Evolutionary conservation across 2,113 vertebrate species (phyloP).

Genomic region (Terrapene triunguis): DNA sequence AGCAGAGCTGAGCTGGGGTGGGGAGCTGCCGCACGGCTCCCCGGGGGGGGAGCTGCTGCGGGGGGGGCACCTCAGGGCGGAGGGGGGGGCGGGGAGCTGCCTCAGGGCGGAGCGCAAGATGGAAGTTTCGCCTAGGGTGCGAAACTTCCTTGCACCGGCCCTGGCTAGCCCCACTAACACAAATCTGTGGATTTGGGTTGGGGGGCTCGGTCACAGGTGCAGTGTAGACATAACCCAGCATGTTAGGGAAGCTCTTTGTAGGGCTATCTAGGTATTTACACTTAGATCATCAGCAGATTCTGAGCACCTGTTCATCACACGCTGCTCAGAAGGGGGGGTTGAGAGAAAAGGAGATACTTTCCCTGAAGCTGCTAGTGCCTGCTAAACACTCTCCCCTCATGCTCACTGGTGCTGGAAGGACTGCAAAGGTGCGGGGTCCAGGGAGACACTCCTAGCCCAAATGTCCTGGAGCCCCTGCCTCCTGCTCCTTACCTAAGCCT

Average conservation of each 20-base stretch:
- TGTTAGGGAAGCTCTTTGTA: neutral
- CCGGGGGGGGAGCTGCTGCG: too few species aligned
- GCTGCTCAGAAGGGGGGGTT: neutral
- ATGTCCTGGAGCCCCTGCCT: neutral
- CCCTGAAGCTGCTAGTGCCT: neutral
- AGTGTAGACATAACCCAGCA: neutral
- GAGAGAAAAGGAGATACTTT: neutral
- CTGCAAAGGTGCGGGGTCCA: neutral
- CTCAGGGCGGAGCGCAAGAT: too few species aligned
- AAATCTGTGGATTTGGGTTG: neutral
- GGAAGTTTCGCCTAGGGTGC: too few species aligned
- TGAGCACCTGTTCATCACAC: neutral
- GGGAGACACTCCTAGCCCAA: neutral
- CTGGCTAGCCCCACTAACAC: neutral
- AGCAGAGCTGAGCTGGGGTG: too few species aligned
- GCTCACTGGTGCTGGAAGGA: neutral
- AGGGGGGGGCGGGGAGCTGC: too few species aligned
- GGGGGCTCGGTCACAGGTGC: neutral
- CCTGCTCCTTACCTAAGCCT: neutral
- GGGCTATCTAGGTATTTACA: neutral
- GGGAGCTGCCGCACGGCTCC: too few species aligned
- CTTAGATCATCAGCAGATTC: neutral
- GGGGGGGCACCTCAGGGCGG: too few species aligned
- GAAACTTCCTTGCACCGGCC: too few species aligned
- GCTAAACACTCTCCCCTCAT: neutral